A percentile compares a stretch with the other conserved stretches of the same genome.
Conservation (phyloP, 2,113 vertebrate genomes). For the human region GRCh38 chr9:71939501-71940000, state of each 20-base stretch:
- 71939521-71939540: background rate
- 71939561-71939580: background rate
- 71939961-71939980: slow-evolving; percentile 21
- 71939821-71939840: background rate
- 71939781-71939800: background rate
- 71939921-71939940: slow-evolving; percentile 4
- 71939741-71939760: background rate
- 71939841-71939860: background rate
- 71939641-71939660: background rate
- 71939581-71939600: background rate
- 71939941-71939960: background rate
- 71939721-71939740: background rate
- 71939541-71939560: background rate
- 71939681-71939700: background rate
- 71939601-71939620: slow-evolving; percentile 33
- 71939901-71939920: background rate
- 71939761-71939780: background rate
- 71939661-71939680: slow-evolving; percentile 5
- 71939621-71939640: slow-evolving; percentile 3
- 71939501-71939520: background rate
- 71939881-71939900: background rate
- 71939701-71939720: background rate
- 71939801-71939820: background rate
- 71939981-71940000: background rate
- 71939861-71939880: background rate